A percentile compares a stretch with the other conserved stretches of the same genome.
These are phyloP conservation scores for Brachyistius frenatus DNA, from an alignment of 2,113 vertebrate genomes.

Conservation along the genomic window DNA sequence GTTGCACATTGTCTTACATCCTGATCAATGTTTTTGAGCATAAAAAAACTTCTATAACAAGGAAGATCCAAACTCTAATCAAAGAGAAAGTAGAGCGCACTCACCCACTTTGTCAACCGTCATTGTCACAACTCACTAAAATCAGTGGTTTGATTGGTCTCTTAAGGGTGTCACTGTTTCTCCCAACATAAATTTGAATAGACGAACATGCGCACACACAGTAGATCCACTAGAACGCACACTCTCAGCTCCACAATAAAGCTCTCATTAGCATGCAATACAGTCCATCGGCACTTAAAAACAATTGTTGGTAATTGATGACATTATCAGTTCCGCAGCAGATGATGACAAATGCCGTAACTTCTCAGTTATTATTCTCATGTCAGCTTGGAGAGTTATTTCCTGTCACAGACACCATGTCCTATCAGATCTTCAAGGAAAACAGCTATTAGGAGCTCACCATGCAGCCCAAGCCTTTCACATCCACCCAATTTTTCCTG, in stretches of 20 bases:
- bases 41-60: constrained; percentile 31
- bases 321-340: constrained; percentile 50
- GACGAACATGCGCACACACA: not conserved
- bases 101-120: constrained; percentile 31
- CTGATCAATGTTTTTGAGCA: constrained; percentile 41
- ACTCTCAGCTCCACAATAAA: constrained; percentile 29
- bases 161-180: constrained; percentile 8
- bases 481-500: constrained; percentile 27
- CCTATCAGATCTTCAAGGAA: constrained; percentile 47
- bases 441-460: constrained; percentile 49
- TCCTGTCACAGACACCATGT: constrained; percentile 44
- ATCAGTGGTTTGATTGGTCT: constrained; percentile 43
- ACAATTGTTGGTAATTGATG: constrained; percentile 47
- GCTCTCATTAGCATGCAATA: constrained; percentile 53
- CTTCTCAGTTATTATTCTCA: constrained; percentile 26
- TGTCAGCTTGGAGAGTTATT: constrained; percentile 37
- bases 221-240: not conserved
- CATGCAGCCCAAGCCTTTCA: constrained; percentile 25
- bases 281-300: constrained; percentile 35
- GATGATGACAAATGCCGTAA: constrained; percentile 42
- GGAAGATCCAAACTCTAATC: constrained; percentile 6
- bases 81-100: not conserved
- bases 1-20: constrained; percentile 10
- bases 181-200: not conserved
- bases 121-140: constrained; percentile 35